Base-by-base conservation (phyloP, 2,888 invertebrate species). In the Aspidiotus rigidus region DNA sequence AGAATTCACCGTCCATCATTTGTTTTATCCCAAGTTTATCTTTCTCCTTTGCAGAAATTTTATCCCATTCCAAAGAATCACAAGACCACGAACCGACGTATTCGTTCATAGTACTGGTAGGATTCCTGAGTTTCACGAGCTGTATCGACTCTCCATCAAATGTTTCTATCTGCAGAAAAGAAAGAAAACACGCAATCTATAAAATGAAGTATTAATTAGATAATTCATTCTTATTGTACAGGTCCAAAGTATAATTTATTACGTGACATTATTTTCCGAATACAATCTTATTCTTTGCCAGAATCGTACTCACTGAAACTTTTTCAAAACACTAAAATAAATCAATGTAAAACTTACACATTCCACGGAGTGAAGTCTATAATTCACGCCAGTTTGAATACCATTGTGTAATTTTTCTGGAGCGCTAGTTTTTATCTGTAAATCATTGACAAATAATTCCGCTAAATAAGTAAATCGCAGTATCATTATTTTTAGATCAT, bases 371-470 rank as follows among this genome's bases (percentile, higher is more conserved):
- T 86, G 85, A 57, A 90, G 80, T 75, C 88, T 83, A 78, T 92
- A 93, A 78, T 91, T 91, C 73, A 87, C 85, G 74, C 89, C 90
- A 73, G 87, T 81, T 77, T 88, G 85, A 73, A 91, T 85, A 15
- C 86, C 87, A 77, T 84, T 86, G 11, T 84, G 81, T 72, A 88
- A 77, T 76, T 86, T 85, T 76, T 88, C 87, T 5, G 28, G 5
- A 63, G 82, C 80, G 70, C 81, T 79, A 70, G 80, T 80, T 75
- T 83, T 80, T 71, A 83, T 81, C 79, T 84, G 80, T 16, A 75
- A 76, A 70, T 73, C 72, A 71, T 28, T 17, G 11, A 60, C 11
- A 60, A 17, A 28, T 28, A 28, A 60, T 17, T 60, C n/a, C 8
- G 60, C 60, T 39, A 17, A 60, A 60, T 10, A 17, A 60, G n/a